Base-by-base conservation (phyloP, 2,113 vertebrate genomes). In the Labeo catla region DNA sequence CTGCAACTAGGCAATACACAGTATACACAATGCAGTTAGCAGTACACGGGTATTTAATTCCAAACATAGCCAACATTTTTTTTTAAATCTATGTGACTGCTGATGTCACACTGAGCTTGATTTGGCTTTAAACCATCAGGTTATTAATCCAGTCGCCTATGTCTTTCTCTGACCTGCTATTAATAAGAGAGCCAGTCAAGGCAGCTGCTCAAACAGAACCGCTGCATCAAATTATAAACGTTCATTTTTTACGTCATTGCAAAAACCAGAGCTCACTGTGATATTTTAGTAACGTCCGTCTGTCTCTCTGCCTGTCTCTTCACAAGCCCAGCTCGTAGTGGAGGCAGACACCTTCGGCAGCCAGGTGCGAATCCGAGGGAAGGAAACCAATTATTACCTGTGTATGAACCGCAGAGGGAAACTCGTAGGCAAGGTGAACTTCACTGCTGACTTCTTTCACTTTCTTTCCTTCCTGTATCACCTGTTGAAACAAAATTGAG, bases 281-380 rank as follows among this genome's bases (percentile, higher is more conserved):
- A 73, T 23, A 52, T 80, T 43, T 77, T 81, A 50, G 93, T 94
- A 94, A 95, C 87, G 91, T 94, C 91, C 92, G 92, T 93, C 70
- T 86, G 87, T 92, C 82, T 91, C 50, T 93, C 91, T 91, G 90
- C 93, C 88, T 94, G 93, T 95, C 93, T 93, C 93, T 96, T 94
- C 92, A 95, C 94, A 95, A 95, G 95, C 95, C 94, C 95, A 96
- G 92, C 95, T 96, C 76, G 95, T 96, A 93, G 95, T 96, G 94
- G 95, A 96, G 92, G 94, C 95, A 16, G 95, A 96, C 88, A 95
- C 95, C 90, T 96, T 96, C 86, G 95, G 95, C 86, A 96, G 95
- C 93, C 95, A 95, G 91, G 94, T 96, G 92, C 94, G 95, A 93
- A 96, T 96, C 89, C 93, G 94, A 76, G 95, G 95, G 72, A 96